phyloP scores from a whole-genome alignment of 2,797 vertebrate species.

The Fistularia tabacaria region DNA sequence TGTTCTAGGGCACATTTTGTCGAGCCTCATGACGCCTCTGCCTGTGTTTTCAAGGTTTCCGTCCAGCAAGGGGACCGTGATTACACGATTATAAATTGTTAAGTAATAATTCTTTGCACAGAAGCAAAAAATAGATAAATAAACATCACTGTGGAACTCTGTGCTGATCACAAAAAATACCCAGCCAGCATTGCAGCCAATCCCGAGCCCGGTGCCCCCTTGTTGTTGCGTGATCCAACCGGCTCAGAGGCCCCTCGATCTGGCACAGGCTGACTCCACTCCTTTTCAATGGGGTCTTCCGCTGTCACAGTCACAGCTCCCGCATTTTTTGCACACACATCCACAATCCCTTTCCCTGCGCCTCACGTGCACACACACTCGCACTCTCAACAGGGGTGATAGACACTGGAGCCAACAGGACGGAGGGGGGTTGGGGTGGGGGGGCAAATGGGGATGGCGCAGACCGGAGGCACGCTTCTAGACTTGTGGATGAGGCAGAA shows the following conservation, averaged over 20 bases:
- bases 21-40: too few relatives aligned
- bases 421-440: neutral
- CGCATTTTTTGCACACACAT: conserved; percentile 36
- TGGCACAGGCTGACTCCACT: conserved; percentile 60
- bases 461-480: conserved; percentile 76
- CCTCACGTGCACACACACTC: conserved; percentile 27
- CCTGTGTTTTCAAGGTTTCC: too few relatives aligned
- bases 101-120: too few relatives aligned
- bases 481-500: conserved; percentile 81
- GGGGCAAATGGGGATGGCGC: conserved; percentile 51
- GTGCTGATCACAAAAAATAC: conserved; percentile 15
- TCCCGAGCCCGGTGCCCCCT: conserved; percentile 20
- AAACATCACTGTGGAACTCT: too few relatives aligned
- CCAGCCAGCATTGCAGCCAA: conserved; percentile 11
- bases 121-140: too few relatives aligned
- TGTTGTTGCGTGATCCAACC: conserved; percentile 63
- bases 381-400: conserved; percentile 24
- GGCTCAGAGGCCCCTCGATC: conserved; percentile 56
- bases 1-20: too few relatives aligned
- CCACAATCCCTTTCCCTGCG: conserved; percentile 15
- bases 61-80: too few relatives aligned
- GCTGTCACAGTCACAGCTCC: conserved; percentile 62
- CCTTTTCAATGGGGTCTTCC: conserved; percentile 69
- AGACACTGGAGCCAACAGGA: conserved; percentile 9
- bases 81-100: too few relatives aligned